These are phyloP conservation scores for Osmerus mordax DNA, from an alignment of 2,113 vertebrate genomes.

Conservation along the genomic window DNA sequence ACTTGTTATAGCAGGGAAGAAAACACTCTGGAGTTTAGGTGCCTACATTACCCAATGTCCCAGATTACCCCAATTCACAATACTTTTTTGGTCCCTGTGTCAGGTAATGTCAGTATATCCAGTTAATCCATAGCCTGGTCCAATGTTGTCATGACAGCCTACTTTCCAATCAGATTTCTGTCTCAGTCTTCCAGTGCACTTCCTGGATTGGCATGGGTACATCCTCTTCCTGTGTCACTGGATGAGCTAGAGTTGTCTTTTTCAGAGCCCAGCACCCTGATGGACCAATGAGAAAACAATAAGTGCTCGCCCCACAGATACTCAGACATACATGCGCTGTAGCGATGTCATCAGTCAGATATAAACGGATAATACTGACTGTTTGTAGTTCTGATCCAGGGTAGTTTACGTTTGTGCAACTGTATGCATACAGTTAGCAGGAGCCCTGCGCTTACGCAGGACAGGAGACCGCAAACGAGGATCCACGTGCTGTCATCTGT, in stretches of 20 bases:
- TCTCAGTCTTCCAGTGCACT: conserved; percentile 53
- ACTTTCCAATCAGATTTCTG: conserved; percentile 40
- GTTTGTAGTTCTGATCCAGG: too few relatives aligned
- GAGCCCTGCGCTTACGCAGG: conserved; percentile 31
- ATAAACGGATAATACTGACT: too few relatives aligned
- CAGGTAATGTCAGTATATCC: too few relatives aligned
- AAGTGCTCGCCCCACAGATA: not conserved
- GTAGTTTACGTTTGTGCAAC: too few relatives aligned
- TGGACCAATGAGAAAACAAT: not conserved
- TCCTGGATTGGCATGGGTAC: conserved; percentile 69
- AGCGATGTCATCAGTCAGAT: too few relatives aligned
- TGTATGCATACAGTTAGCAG: too few relatives aligned
- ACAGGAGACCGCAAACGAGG: conserved; percentile 45
- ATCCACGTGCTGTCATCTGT: conserved; percentile 55
- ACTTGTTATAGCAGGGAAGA: too few relatives aligned
- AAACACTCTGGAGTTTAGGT: too few relatives aligned
- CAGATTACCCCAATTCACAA: too few relatives aligned
- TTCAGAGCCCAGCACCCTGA: conserved; percentile 29
- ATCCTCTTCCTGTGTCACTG: conserved; percentile 33
- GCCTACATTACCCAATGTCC: too few relatives aligned
- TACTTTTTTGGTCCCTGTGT: too few relatives aligned
- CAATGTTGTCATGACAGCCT: not conserved
- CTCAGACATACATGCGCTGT: too few relatives aligned
- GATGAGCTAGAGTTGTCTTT: conserved; percentile 8
- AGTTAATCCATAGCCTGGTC: not conserved